Percentiles rank a stretch among this genome's conserved stretches.
phyloP scores from a whole-genome alignment of 64 coral and sea anemone genomes.

The Hydrozoanthus tunicans region DNA sequence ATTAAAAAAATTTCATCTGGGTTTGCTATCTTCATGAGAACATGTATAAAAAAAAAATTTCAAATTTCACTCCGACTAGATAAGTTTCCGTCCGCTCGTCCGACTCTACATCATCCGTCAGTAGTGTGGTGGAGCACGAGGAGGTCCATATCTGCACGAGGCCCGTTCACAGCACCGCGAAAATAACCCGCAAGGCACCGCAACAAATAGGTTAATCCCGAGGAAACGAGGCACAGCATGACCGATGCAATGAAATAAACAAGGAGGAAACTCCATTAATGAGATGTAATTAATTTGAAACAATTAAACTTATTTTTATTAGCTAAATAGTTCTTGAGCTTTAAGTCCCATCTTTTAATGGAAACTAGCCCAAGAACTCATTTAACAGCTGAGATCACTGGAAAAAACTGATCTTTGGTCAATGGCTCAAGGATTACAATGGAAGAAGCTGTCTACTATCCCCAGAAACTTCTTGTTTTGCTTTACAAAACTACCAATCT shows the following conservation, averaged over 20 bases:
- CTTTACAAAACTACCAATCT: too few species aligned
- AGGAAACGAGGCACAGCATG: conserved; percentile 50
- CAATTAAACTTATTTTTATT: background rate
- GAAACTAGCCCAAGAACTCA: too few species aligned
- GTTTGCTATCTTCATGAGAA: background rate
- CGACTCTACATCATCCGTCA: conserved; percentile 51
- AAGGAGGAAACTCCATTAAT: conserved; percentile 47
- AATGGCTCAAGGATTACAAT: too few species aligned
- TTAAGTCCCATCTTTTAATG: too few species aligned
- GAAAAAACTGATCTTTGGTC: too few species aligned
- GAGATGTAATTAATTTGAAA: background rate
- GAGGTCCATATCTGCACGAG: conserved; percentile 57
- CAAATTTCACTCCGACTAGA: conserved; percentile 19
- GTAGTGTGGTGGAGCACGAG: conserved; percentile 40
- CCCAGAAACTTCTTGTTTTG: too few species aligned
- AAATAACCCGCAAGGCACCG: conserved; percentile 59
- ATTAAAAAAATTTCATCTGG: background rate
- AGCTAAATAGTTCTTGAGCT: background rate
- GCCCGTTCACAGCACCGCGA: conserved; percentile 40
- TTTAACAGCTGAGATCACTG: too few species aligned
- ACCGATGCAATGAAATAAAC: conserved; percentile 42
- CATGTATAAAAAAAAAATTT: conserved; percentile 17
- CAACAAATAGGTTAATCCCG: conserved; percentile 27
- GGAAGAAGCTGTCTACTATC: too few species aligned
- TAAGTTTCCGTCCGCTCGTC: conserved; percentile 41